phyloP scores from a whole-genome alignment of 2,113 vertebrate genomes.

The Varanus salvator region DNA sequence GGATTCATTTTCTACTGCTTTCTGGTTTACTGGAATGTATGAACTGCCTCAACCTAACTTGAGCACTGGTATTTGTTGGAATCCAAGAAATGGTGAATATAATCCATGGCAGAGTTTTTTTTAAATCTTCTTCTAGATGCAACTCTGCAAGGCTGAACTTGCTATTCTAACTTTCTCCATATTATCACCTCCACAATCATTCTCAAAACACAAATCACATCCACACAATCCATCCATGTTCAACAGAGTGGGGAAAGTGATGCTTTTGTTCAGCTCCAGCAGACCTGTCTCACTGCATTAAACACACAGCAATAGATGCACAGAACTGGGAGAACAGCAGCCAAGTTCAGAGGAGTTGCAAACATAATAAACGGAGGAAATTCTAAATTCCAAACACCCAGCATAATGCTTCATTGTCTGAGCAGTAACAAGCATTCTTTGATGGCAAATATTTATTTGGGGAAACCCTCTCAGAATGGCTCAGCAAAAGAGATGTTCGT shows the following conservation, averaged over 20 bases:
- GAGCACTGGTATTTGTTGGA: neutral
- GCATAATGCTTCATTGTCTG: conserved; percentile 12
- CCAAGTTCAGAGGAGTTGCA: neutral
- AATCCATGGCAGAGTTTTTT: neutral
- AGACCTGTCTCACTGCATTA: neutral
- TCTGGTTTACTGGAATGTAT: neutral
- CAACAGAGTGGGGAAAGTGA: neutral
- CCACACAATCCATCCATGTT: neutral
- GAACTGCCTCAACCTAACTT: neutral
- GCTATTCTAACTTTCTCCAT: conserved; percentile 13
- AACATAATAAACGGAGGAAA: neutral
- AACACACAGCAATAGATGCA: neutral
- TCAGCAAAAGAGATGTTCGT: neutral
- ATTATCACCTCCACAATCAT: neutral
- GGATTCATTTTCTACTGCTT: neutral
- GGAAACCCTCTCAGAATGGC: neutral
- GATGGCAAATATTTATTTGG: conserved; percentile 13
- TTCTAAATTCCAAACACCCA: neutral
- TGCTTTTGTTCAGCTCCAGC: neutral
- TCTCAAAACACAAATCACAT: neutral
- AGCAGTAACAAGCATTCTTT: conserved; percentile 7
- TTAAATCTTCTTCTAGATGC: neutral
- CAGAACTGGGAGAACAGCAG: neutral
- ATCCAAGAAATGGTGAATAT: neutral
- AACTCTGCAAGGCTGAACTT: conserved; percentile 14